Conservation (phyloP, 2,113 vertebrate genomes). For the Laticauda laticaudata region DNA sequence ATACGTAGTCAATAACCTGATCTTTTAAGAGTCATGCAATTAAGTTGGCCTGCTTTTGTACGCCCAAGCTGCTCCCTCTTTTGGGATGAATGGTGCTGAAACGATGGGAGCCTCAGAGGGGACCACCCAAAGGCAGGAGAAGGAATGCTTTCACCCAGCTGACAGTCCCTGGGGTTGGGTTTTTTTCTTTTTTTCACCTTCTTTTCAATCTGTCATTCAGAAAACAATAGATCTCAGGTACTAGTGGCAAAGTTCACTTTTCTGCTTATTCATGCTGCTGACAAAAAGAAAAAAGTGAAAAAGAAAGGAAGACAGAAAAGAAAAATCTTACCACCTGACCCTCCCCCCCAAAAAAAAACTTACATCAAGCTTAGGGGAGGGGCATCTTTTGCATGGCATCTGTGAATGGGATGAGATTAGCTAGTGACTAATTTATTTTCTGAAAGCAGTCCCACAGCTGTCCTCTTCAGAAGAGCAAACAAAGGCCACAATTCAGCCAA, state of each 20-base stretch:
- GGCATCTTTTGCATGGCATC: constrained; percentile 14
- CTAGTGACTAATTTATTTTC: constrained; percentile 11
- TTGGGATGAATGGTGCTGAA: constrained; percentile 7
- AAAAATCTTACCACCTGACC: not conserved
- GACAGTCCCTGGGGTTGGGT: constrained; percentile 10
- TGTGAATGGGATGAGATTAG: constrained; percentile 30
- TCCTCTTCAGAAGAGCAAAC: not conserved
- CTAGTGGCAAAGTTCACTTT: constrained; percentile 31
- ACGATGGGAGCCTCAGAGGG: not conserved
- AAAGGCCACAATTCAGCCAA: constrained; percentile 10
- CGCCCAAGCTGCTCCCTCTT: not conserved
- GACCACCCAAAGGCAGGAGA: constrained; percentile 25
- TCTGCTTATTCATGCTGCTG: constrained; percentile 22
- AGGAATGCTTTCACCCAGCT: constrained; percentile 35
- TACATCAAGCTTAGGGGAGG: constrained; percentile 11
- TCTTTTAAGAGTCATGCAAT: constrained; percentile 13
- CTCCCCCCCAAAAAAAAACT: not conserved
- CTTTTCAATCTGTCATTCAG: constrained; percentile 35
- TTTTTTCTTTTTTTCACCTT: not conserved
- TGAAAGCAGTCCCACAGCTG: not conserved
- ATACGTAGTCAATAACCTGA: not conserved
- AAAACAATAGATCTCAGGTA: constrained; percentile 30
- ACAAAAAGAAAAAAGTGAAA: not conserved
- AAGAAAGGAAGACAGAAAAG: not conserved
- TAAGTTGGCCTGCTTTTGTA: constrained; percentile 11